Conservation (phyloP, 2,113 vertebrate species). For the Platysternon megacephalum region DNA sequence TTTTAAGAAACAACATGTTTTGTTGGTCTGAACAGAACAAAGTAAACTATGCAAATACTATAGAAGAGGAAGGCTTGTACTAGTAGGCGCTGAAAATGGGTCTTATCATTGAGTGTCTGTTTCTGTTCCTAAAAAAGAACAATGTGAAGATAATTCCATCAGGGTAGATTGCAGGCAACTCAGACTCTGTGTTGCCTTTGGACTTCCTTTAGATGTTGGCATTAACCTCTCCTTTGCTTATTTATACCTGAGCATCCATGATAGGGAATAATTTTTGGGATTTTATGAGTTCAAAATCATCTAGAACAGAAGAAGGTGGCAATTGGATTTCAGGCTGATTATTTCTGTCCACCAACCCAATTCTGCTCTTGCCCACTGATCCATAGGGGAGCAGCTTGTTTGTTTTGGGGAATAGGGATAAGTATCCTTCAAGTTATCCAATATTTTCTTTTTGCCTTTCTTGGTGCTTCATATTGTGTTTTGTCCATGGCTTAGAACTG, state of each 20-base stretch:
- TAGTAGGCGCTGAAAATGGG: background rate
- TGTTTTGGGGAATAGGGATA: background rate
- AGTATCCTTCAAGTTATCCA: background rate
- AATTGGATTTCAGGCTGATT: background rate
- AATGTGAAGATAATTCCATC: background rate
- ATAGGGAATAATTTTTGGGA: background rate
- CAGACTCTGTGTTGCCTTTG: background rate
- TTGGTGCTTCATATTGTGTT: background rate
- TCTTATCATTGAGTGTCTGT: background rate
- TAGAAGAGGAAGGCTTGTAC: background rate
- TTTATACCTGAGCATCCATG: background rate
- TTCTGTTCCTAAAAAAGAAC: constrained; percentile 7
- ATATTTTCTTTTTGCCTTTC: background rate
- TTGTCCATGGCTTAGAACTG: background rate
- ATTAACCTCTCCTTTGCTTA: background rate
- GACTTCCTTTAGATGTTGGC: background rate
- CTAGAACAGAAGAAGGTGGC: background rate
- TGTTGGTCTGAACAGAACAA: background rate
- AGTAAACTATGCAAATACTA: background rate
- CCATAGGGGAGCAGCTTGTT: background rate
- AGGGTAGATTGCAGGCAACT: background rate
- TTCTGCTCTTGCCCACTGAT: background rate
- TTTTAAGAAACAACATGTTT: background rate
- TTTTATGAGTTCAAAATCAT: background rate
- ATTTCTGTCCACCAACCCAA: background rate